These are phyloP conservation scores for Psittacula cyanocephala DNA, from an alignment of 2,113 vertebrate genomes.

Conservation along the genomic window DNA sequence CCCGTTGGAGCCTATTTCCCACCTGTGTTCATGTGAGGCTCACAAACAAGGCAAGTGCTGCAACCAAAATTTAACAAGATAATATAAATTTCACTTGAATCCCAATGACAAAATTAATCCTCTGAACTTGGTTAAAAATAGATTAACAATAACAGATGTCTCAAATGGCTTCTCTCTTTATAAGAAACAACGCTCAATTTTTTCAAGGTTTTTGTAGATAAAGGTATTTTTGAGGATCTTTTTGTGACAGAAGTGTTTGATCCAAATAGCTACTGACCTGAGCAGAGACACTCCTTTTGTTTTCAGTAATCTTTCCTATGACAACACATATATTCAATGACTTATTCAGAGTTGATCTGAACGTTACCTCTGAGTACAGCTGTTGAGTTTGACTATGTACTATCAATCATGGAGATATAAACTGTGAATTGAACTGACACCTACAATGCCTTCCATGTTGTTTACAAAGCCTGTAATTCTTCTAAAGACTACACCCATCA, in stretches of 20 bases:
- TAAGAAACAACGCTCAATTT: not conserved
- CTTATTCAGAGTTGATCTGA: not conserved
- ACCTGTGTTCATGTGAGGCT: not conserved
- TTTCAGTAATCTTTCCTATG: not conserved
- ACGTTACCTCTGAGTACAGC: not conserved
- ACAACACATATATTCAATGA: not conserved
- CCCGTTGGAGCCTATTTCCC: not conserved
- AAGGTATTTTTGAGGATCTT: not conserved
- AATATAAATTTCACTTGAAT: not conserved
- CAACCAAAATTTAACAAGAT: not conserved
- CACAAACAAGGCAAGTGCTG: not conserved
- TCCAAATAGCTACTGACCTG: not conserved
- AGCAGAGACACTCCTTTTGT: not conserved
- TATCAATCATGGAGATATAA: not conserved
- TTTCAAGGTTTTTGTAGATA: not conserved
- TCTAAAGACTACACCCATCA: not conserved
- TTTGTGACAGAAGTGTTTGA: not conserved
- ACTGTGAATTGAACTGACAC: not conserved
- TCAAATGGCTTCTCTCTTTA: not conserved
- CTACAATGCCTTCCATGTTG: not conserved
- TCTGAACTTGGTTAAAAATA: not conserved
- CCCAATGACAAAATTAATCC: not conserved
- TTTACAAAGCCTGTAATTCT: not conserved
- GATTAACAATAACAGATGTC: not conserved
- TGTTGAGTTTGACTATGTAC: not conserved